Base-by-base conservation (phyloP, 2,888 invertebrate genomes). In the Belgica antarctica region DNA sequence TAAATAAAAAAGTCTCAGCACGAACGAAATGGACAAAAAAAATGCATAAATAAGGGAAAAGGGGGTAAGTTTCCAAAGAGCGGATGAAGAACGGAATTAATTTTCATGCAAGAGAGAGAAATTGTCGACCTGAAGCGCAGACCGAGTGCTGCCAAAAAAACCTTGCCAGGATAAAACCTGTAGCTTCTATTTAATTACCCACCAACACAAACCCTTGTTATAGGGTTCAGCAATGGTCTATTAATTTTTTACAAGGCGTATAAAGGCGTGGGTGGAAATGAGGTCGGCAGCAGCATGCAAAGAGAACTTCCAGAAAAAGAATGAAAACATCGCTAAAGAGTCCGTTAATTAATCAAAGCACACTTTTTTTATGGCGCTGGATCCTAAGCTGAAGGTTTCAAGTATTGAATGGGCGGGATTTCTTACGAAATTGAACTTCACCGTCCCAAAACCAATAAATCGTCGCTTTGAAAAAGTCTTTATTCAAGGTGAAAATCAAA, bases 211-310 rank as follows among this genome's bases (percentile, higher is more conserved):
- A 34, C 10, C 8, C 10, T 34, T 52, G 52, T 41, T 41, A 41
- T 41, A 12, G 4, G 52, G 24, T 24, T 52, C 22, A 52, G 52
- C 52, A 12, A 52, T 4, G 52, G 12, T 22, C 52, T 52, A 24
- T 52, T 52, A 52, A 52, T 52, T 52, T 34, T 22, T 52, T 52
- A 22, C 12, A 41, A 41, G 41, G 41, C 41, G 41, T 41, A n/a
- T n/a, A 41, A 41, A n/a, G n/a, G n/a, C 41, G 10, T 41, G 41
- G 41, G 10, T 41, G 41, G 41, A 41, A 10, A n/a, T n/a, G 10
- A n/a, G n/a, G n/a, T n/a, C n/a, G n/a, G n/a, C n/a, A 31, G 10
- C 31, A 10, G 31, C 5, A 31, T 31, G 5, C 10, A 7, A 10
- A 31, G 5, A 31, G 10, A 31, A 31, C 10, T 31, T 31, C 10